Base-by-base conservation (phyloP, 53 echinoderm and acorn worm species). In the Patiria pectinifera region DNA sequence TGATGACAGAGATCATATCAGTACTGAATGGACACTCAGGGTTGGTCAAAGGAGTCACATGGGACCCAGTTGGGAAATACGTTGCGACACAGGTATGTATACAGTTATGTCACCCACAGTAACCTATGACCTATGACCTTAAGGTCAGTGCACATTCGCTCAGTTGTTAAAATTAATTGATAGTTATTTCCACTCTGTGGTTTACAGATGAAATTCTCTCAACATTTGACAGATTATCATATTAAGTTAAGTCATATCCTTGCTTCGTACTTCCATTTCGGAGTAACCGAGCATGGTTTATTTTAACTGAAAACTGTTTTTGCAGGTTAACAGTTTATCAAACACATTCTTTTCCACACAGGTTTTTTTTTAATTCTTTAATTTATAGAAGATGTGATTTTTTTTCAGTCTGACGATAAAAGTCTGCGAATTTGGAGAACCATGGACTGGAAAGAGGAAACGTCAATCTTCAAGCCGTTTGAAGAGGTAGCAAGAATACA, bases 11-110 rank as follows among this genome's bases (percentile, higher is more conserved):
- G 84, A 92, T 95, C 81, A 94, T 96, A 19, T 85, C 94, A 66
- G 95, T 98, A 35, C 86, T 98, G 19, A 80, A 53, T 46, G 98
- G 98, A 45, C 98, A 98, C 87, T 96, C 98, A 47, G 98, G 98
- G 49, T 72, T 98, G 78, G 98, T 98, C 14, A 98, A 98, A 80
- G 98, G 98, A 48, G 96, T 96, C 19, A 94, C 98, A 4, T 98
- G 98, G 98, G 98, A 98, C 63, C 98, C 98, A 59, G 95, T 98
- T 21, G 98, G 98, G 44, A 98, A 98, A 93, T 98, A 98, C 85
- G 78, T 98, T 6, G 96, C 98, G 0, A 95, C 98, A 18, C 98
- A 98, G 98, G 98, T 97, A 78, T 85, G 92, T 66, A 6, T 10
- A 49, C 35, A 45, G 1, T 44, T n/a, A 19, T n/a, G 44, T 82